Evolutionary conservation across 2,113 vertebrate genomes (phyloP).

Genomic region (Ovibos moschatus): DNA sequence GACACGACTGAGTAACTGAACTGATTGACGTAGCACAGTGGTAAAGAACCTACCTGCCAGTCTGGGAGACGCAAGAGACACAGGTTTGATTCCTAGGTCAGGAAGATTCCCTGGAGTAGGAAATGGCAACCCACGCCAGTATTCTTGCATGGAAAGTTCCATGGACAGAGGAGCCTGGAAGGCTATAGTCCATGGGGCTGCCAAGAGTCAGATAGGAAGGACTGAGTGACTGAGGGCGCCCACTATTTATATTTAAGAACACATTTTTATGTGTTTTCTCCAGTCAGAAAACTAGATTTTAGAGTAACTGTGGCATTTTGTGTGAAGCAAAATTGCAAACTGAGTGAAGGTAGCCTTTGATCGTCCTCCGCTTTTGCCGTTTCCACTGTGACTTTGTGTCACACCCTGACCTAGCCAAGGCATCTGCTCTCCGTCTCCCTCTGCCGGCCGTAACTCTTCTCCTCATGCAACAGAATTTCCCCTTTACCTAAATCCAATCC

Average conservation of each 20-base stretch:
- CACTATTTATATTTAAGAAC: background rate
- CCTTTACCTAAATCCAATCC: background rate
- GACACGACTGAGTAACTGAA: fast-evolving
- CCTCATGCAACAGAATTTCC: background rate
- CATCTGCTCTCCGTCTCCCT: background rate
- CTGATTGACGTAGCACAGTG: background rate
- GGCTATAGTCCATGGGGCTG: background rate
- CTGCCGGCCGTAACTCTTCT: background rate
- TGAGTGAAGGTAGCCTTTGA: background rate
- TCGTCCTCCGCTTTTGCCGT: background rate
- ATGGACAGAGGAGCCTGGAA: background rate
- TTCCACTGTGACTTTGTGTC: background rate
- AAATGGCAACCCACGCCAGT: background rate
- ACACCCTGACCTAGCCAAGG: background rate
- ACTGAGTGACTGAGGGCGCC: background rate
- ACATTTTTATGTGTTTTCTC: background rate
- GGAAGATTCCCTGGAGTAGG: background rate
- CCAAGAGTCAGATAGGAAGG: background rate
- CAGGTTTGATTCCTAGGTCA: background rate
- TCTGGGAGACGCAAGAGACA: background rate
- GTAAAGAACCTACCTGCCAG: background rate
- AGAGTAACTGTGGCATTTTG: background rate
- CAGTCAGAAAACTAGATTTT: background rate
- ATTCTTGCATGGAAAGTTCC: background rate
- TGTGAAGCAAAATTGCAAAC: background rate